A percentile compares a stretch with the other conserved stretches of the same genome.
Conservation (phyloP, 2,113 vertebrate species). For the Chaenogobius annularis region DNA sequence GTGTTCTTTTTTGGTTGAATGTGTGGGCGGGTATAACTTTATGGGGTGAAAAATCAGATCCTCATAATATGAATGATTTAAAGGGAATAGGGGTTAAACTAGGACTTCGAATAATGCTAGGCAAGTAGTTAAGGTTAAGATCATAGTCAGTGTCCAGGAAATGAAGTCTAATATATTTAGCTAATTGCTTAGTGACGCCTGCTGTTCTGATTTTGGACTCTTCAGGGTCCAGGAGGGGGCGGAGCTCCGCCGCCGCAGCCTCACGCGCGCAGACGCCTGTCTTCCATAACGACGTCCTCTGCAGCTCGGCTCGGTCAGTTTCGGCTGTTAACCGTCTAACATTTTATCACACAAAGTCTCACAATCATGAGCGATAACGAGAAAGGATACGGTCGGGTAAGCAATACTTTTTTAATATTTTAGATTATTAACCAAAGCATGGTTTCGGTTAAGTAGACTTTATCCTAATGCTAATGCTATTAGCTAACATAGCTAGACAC, state of each 20-base stretch:
- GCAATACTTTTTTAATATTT: slow-evolving; percentile 39
- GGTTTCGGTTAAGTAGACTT: background rate
- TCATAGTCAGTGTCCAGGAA: no score
- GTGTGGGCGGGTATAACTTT: background rate
- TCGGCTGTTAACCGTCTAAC: background rate
- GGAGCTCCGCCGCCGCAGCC: background rate
- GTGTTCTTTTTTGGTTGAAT: background rate
- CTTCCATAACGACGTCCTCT: background rate
- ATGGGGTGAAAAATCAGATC: no score
- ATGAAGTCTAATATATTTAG: no score
- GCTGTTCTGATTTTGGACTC: background rate
- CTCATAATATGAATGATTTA: no score
- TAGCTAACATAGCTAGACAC: slow-evolving; percentile 14
- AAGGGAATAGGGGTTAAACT: no score
- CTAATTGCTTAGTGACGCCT: background rate
- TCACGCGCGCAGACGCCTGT: background rate
- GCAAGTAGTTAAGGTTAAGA: no score
- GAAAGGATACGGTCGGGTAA: slow-evolving; percentile 70
- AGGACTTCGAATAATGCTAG: no score
- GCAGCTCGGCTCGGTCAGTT: background rate
- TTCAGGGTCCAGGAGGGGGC: background rate
- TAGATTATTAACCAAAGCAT: background rate
- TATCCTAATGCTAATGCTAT: slow-evolving; percentile 12
- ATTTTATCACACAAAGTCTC: background rate
- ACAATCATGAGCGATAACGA: slow-evolving; percentile 73